A percentile compares a stretch with the other conserved stretches of the same genome.
These are phyloP conservation scores for Zaprionus lineosus DNA, from an alignment of 2,888 invertebrate species.

Conservation along the genomic window DNA sequence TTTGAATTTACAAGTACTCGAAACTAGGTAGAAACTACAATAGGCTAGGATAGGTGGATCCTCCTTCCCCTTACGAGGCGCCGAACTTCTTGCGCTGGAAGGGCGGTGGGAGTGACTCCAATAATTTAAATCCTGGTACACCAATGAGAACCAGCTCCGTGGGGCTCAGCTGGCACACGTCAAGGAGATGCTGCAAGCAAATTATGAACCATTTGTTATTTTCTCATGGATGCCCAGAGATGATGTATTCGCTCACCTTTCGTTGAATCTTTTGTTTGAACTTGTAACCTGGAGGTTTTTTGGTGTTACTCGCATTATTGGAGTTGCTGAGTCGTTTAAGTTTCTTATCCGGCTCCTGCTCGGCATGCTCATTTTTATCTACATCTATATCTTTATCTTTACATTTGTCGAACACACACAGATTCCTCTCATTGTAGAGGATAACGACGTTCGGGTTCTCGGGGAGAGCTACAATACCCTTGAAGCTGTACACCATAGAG, in stretches of 20 bases:
- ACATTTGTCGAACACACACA: conserved; percentile 82
- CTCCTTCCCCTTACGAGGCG: conserved; percentile 64
- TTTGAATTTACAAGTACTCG: conserved; percentile 30
- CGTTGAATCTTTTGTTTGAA: conserved; percentile 24
- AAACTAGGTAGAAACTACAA: conserved; percentile 30
- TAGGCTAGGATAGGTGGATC: conserved; percentile 2
- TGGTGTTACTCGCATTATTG: conserved; percentile 15
- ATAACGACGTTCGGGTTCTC: conserved; percentile 86
- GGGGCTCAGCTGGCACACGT: conserved; percentile 87
- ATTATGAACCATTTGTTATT: background rate
- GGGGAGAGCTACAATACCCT: conserved; percentile 86
- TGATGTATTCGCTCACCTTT: conserved; percentile 54
- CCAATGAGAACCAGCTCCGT: conserved; percentile 91
- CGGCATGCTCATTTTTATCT: background rate
- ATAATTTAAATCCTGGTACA: conserved; percentile 87
- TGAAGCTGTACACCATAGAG: conserved; percentile 80
- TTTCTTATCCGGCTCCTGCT: conserved; percentile 84
- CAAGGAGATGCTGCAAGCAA: conserved; percentile 87
- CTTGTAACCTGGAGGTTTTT: conserved; percentile 29
- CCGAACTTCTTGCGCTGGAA: conserved; percentile 88
- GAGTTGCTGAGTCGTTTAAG: conserved; percentile 69
- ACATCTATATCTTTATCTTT: background rate
- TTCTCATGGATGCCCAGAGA: background rate
- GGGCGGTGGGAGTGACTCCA: conserved; percentile 88
- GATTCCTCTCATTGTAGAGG: conserved; percentile 87